phyloP scores from a whole-genome alignment of 1,140 invertebrate genomes.

The Zaprionus vittiger region DNA sequence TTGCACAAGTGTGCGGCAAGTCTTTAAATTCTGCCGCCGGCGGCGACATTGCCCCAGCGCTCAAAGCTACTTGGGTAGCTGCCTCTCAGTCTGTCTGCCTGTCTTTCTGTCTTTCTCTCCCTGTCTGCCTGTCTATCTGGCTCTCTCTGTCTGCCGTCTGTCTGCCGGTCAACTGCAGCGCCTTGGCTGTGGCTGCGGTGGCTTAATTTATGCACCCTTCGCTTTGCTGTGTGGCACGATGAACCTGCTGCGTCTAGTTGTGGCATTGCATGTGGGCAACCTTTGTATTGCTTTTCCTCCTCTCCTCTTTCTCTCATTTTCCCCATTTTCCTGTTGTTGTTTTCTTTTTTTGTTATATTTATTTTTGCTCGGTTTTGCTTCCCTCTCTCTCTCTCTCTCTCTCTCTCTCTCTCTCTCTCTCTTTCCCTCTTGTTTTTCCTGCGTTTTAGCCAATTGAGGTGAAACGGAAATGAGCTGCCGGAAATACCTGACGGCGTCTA shows the following conservation, averaged over 20 bases:
- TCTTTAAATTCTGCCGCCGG: constrained; percentile 45
- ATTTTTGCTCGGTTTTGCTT: constrained; percentile 53
- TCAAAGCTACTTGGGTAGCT: constrained; percentile 24
- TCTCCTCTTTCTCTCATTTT: background rate
- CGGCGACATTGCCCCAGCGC: constrained; percentile 8
- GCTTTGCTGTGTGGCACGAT: background rate
- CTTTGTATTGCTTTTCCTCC: constrained; percentile 47
- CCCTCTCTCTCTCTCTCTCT: constrained; percentile 27
- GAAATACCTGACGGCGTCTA: constrained; percentile 74
- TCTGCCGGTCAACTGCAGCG: constrained; percentile 67
- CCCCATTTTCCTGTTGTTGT: constrained; percentile 12
- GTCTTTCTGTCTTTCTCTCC: constrained; percentile 26
- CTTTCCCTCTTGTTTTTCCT: constrained; percentile 2
- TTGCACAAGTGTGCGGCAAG: constrained; percentile 59
- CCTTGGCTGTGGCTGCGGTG: background rate
- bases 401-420: constrained; percentile 30
- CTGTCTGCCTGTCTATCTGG: background rate
- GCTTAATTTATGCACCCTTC: constrained; percentile 83
- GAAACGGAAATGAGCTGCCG: constrained; percentile 83
- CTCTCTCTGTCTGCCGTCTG: constrained; percentile 19
- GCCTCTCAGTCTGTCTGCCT: background rate
- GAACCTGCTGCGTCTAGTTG: constrained; percentile 64
- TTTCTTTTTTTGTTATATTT: constrained; percentile 62
- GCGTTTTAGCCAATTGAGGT: constrained; percentile 79
- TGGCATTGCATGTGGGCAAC: constrained; percentile 61